Base-by-base conservation (phyloP, 1,140 invertebrate species). In the Diorhabda carinulata region DNA sequence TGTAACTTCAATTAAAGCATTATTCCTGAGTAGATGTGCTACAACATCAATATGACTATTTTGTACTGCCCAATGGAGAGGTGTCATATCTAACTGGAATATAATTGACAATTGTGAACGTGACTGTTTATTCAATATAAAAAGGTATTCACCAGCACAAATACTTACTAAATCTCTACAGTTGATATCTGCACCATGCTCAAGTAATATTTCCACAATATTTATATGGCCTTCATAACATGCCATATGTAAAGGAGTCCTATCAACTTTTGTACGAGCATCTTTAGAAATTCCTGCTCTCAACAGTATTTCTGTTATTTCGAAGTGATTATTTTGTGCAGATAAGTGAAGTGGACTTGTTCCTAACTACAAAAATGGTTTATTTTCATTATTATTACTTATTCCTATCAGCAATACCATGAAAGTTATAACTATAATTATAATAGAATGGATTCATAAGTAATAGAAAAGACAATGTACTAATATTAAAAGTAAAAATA, bases 61-160 rank as follows among this genome's bases (percentile, higher is more conserved):
- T 82, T 96, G 94, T 61, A 92, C 92, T 6, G 95, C 94, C 96
- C 95, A 98, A 84, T 98, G 95, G 41, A 98, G 83, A 43, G 95
- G 94, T 42, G 95, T 97, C 95, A 97, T 97, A 78, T 89, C 89
- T 43, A 97, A 82, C 93, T 93, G 72, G 70, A 77, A 78, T 25
- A 70, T 52, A 5, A 67, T 52, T 52, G 2, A 52, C 2, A 52
- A 8, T 8, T 52, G 2, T 52, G n/a, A 52, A 52, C 47, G 1
- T 52, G 47, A 8, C 4, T 52, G 6, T 2, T 52, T 52, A 52
- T 52, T 52, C 47, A 8, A 52, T 52, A 52, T 52, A 52, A 52
- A 6, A 52, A 2, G 3, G 6, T 52, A 4, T 25, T 25, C 4
- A 25, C 8, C 8, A 61, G 4, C n/a, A 5, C 8, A 61, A 43